A percentile compares a stretch with the other conserved stretches of the same genome.
phyloP scores from a whole-genome alignment of 2,113 vertebrate species.

The Isurus oxyrinchus region DNA sequence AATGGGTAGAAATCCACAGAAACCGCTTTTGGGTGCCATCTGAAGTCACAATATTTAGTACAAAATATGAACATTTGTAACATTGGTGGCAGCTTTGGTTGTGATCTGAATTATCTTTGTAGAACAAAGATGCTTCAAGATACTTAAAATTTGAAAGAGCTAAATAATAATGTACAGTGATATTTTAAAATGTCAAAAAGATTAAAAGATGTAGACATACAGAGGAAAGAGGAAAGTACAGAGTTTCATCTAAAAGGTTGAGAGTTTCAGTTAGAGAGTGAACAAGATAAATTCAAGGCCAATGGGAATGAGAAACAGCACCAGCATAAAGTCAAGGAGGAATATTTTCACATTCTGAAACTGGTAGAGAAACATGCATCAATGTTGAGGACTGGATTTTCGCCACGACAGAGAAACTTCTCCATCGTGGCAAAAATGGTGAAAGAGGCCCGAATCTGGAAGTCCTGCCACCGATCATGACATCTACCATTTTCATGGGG shows the following conservation, averaged over 20 bases:
- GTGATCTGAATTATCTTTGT: not conserved
- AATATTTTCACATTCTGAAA: not conserved
- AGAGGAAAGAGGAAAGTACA: not conserved
- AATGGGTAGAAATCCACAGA: not conserved
- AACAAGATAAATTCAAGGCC: not conserved
- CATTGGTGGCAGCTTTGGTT: not conserved
- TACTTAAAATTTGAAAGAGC: not conserved
- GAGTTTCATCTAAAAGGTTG: too few relatives aligned
- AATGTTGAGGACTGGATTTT: not conserved
- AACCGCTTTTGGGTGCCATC: not conserved
- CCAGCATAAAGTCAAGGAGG: too few relatives aligned
- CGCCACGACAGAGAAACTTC: too few relatives aligned
- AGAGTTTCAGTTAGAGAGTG: not conserved
- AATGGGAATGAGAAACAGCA: not conserved
- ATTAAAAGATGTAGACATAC: not conserved
- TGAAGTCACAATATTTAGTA: not conserved
- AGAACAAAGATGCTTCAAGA: not conserved
- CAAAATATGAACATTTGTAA: not conserved
- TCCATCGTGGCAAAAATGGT: too few relatives aligned
- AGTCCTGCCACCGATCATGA: too few relatives aligned
- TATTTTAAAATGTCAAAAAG: not conserved
- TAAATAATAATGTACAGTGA: not conserved
- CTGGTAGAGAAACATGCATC: not conserved
- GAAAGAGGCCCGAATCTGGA: too few relatives aligned
- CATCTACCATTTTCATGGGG: too few relatives aligned